Evolutionary conservation across 2,888 invertebrate species (phyloP).

Genomic region (Zelleria hepariella): DNA sequence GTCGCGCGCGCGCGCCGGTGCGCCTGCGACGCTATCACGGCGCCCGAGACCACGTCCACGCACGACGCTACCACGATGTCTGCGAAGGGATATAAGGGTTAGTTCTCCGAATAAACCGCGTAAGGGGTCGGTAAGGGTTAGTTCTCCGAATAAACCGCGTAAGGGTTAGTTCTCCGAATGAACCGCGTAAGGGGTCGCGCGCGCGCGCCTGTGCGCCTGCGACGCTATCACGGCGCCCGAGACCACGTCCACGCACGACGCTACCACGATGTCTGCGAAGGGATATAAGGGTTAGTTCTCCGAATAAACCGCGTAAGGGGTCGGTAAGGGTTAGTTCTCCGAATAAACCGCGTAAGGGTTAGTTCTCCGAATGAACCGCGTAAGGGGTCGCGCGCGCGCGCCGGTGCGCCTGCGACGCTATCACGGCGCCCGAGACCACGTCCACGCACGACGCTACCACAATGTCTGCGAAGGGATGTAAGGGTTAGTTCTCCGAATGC

Average conservation of each 20-base stretch:
- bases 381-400: constrained; percentile 87
- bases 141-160: no score
- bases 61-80: constrained; percentile 88
- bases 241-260: constrained; percentile 92
- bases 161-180: constrained; percentile 99
- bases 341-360: no score
- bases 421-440: constrained; percentile 89
- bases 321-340: no score
- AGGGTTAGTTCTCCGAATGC: no score
- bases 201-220: constrained; percentile 86
- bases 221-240: constrained; percentile 90
- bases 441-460: constrained; percentile 91
- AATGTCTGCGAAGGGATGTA: constrained; percentile 70
- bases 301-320: no score
- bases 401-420: constrained; percentile 88
- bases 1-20: constrained; percentile 90
- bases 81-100: constrained; percentile 32
- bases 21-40: constrained; percentile 84
- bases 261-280: constrained; percentile 81
- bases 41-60: constrained; percentile 92
- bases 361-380: constrained; percentile 91
- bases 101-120: no score
- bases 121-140: no score
- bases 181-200: constrained; percentile 82
- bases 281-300: no score